Percentiles rank a stretch among this genome's conserved stretches.
These are phyloP conservation scores for Littorina saxatilis DNA, from an alignment of 1,140 invertebrate species.

Conservation along the genomic window DNA sequence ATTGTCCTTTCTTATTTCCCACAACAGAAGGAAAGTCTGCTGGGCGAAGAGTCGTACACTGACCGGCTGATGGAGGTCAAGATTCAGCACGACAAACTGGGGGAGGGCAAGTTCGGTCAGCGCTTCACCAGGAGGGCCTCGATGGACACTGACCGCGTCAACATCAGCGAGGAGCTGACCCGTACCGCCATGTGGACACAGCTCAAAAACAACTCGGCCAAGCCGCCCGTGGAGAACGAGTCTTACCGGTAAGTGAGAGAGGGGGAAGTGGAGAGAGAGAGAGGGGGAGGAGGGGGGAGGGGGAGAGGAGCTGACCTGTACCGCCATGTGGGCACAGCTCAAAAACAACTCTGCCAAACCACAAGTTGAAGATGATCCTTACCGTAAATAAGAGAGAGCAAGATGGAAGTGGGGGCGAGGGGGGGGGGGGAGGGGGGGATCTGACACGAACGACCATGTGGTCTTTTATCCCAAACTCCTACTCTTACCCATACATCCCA, in stretches of 20 bases:
- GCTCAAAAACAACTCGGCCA: conserved; percentile 53
- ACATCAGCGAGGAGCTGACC: conserved; percentile 69
- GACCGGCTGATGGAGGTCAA: conserved; percentile 54
- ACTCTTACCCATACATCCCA: too few species aligned
- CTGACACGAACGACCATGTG: too few species aligned
- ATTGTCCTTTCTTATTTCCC: too few species aligned
- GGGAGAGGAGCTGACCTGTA: conserved; percentile 65
- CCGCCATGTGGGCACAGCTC: conserved; percentile 69
- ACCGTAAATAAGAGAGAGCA: background rate
- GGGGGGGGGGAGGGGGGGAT: background rate
- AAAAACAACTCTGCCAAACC: conserved; percentile 47
- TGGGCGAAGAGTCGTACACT: conserved; percentile 42
- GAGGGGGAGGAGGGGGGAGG: background rate
- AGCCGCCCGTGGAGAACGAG: background rate
- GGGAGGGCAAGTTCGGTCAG: conserved; percentile 19
- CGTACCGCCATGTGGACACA: conserved; percentile 70
- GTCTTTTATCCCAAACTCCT: too few species aligned
- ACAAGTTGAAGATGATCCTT: background rate
- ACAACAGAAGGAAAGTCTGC: conserved; percentile 36
- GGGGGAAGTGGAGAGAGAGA: background rate
- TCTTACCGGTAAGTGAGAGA: too few species aligned
- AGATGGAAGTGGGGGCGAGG: background rate
- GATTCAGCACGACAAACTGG: conserved; percentile 47
- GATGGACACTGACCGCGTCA: conserved; percentile 58
- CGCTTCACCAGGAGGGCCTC: conserved; percentile 33